Evolutionary conservation across 2,113 vertebrate genomes (phyloP), one percentile per base, ranked within the genome.

Genomic region (Sinocyclocheilus rhinocerous): DNA sequence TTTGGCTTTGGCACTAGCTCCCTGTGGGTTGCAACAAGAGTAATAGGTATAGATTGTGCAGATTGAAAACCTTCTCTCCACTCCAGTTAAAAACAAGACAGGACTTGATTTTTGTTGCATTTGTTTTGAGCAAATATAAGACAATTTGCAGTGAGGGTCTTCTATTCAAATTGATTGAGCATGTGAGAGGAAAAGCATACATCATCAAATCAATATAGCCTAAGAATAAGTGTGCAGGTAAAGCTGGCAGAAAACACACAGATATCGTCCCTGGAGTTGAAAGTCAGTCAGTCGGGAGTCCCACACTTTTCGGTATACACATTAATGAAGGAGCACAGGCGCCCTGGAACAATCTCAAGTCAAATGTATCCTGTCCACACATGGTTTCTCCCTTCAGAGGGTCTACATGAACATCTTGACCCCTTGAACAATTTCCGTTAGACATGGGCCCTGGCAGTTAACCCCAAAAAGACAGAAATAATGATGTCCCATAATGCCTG

Each of bases 381-480:
- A 33, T 22, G 16, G 7, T 22, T 57, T 33, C 26, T 16, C 26
- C 26, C 26, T 29, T 33, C 26, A 77, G 16, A 55, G 15, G 26
- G 50, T 36, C 36, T 36, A 36, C 5, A 36, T 36, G 36, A 36
- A 57, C 16, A 78, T 36, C 50, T 36, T 78, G 50, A 78, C 50
- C 76, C 50, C 10, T 78, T 33, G 52, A 57, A 36, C 16, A 78
- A 16, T 42, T 77, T 76, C 72, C 13, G 42, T 48, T 12, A n/a
- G 11, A 45, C 22, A 45, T 24, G 39, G 4, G n/a, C 72, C 36
- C 22, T 75, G 39, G 36, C 72, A 39, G 72, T 75, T 75, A 48
- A 75, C 42, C 72, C 24, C 22, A 75, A 75, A 75, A 75, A 39
- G 42, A 75, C 72, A 75, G 48, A 45, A 75, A 75, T 48, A 75